phyloP scores from a whole-genome alignment of 2,797 vertebrate genomes.

The Parauchenoglanis punctatus region DNA sequence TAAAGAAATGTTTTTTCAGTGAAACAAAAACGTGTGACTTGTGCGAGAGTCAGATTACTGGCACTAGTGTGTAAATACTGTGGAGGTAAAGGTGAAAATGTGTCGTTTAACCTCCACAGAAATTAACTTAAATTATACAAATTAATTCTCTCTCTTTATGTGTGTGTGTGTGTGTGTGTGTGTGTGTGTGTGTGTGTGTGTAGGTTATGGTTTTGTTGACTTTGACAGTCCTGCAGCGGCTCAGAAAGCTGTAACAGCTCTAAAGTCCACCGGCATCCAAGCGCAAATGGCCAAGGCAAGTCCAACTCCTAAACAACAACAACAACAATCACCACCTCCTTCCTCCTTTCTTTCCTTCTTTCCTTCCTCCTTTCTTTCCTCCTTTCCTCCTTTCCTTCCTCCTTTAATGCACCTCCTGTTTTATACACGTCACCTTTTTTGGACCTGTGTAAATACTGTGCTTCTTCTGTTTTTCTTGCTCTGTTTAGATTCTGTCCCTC shows the following conservation, averaged over 20 bases:
- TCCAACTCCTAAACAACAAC: not conserved
- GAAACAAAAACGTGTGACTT: not conserved
- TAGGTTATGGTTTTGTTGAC: constrained; percentile 95
- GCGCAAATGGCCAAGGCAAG: constrained; percentile 97
- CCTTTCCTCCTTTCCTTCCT: too few species aligned
- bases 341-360: too few species aligned
- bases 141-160: not conserved
- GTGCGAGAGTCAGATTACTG: not conserved
- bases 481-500: not conserved
- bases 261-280: constrained; percentile 92
- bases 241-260: constrained; percentile 90
- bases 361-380: too few species aligned
- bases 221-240: constrained; percentile 93
- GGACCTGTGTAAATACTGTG: not conserved
- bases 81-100: not conserved
- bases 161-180: not conserved
- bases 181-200: constrained; percentile 20
- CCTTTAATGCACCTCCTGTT: too few species aligned
- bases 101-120: not conserved
- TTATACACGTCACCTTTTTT: too few species aligned
- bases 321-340: not conserved
- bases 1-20: not conserved
- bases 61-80: not conserved
- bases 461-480: not conserved
- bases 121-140: not conserved